Evolutionary conservation across 2,113 vertebrate species (phyloP).

Genomic region (Datnioides undecimradiatus): DNA sequence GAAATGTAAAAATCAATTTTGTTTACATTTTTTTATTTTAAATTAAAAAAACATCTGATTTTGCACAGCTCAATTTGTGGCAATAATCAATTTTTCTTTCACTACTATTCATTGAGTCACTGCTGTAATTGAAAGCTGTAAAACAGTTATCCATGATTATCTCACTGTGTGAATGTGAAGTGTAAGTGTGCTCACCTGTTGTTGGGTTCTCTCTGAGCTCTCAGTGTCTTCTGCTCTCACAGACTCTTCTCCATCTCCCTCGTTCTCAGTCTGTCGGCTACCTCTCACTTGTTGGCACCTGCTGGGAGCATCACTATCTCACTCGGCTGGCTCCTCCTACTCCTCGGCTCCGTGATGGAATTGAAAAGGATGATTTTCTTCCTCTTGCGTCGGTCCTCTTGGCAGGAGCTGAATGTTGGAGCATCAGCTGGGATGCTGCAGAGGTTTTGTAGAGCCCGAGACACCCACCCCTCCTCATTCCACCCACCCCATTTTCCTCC

Average conservation of each 20-base stretch:
- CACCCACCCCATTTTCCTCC: conserved; percentile 6
- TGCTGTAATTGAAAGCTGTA: not conserved
- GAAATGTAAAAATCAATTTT: not conserved
- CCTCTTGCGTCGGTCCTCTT: conserved; percentile 64
- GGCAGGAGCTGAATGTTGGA: conserved; percentile 69
- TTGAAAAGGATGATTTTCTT: conserved; percentile 62
- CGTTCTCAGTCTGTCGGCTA: conserved; percentile 47
- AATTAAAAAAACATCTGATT: not conserved
- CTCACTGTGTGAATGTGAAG: not conserved
- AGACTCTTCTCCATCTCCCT: conserved; percentile 76
- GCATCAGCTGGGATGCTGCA: conserved; percentile 73
- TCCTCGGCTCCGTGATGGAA: conserved; percentile 60
- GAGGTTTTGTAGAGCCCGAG: conserved; percentile 74
- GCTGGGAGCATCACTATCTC: conserved; percentile 82
- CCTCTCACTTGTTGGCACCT: conserved; percentile 83
- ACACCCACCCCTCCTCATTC: not conserved
- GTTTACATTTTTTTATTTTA: not conserved
- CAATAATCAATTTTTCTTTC: not conserved
- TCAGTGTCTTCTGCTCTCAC: conserved; percentile 63
- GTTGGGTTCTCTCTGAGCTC: conserved; percentile 44
- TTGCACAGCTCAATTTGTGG: not conserved
- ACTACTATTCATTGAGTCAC: not conserved
- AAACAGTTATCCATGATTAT: not conserved
- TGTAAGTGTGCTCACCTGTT: conserved; percentile 58
- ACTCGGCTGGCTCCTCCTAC: conserved; percentile 69